Conservation (phyloP, 2,797 vertebrate genomes). For the Pseudotriccus pelzelni region DNA sequence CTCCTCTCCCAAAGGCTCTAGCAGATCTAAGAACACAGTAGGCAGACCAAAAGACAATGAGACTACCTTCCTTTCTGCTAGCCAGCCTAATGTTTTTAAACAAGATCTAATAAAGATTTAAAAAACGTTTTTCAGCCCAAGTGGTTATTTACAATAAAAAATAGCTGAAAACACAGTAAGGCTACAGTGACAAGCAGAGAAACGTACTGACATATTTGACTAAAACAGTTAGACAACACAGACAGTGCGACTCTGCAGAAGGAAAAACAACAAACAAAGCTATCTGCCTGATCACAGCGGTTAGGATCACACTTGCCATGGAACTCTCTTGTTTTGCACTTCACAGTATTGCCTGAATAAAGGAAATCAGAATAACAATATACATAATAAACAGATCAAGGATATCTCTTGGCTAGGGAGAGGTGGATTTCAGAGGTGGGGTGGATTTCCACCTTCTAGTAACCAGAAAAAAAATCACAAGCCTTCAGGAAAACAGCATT, state of each 20-base stretch:
- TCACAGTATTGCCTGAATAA: neutral
- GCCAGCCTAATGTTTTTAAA: neutral
- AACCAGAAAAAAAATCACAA: neutral
- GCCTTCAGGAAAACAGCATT: neutral
- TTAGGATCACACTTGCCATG: neutral
- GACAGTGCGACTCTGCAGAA: neutral
- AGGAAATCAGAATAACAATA: neutral
- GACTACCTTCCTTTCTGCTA: neutral
- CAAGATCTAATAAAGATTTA: neutral
- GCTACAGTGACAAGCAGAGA: neutral
- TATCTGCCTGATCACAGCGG: neutral
- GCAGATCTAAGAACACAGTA: neutral
- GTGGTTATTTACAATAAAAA: neutral
- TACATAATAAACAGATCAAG: neutral
- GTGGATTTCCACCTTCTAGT: neutral
- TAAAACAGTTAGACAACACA: neutral
- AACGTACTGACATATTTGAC: neutral
- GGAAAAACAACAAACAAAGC: neutral
- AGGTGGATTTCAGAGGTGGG: neutral
- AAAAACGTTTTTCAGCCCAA: neutral
- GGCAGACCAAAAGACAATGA: neutral
- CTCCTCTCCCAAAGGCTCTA: neutral
- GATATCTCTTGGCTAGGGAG: neutral
- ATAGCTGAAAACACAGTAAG: neutral
- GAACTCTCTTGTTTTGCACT: neutral